Evolutionary conservation across 2,888 invertebrate genomes (phyloP).

Genomic region (Ectemnius continuus): DNA sequence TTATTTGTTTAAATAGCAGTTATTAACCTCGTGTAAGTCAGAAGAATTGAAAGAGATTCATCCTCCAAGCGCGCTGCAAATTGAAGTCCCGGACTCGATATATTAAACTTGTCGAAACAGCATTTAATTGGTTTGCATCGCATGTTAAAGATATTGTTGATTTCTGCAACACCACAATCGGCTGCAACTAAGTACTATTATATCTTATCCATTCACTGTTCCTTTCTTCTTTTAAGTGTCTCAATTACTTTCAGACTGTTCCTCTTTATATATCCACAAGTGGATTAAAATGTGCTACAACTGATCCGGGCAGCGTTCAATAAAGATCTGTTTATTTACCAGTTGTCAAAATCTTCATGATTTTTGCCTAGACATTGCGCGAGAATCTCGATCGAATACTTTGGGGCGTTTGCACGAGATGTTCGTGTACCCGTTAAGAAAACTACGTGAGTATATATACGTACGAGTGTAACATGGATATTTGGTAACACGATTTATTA

Average conservation of each 20-base stretch:
- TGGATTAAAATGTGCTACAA: too few relatives aligned
- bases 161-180: conserved; percentile 18
- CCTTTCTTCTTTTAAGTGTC: background rate
- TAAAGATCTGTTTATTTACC: too few relatives aligned
- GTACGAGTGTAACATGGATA: too few relatives aligned
- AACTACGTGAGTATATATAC: too few relatives aligned
- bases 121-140: conserved; percentile 15
- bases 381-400: conserved; percentile 9
- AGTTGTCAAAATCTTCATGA: background rate
- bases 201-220: background rate
- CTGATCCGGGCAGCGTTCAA: too few relatives aligned
- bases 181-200: background rate
- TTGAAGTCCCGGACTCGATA: conserved; percentile 11
- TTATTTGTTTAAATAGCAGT: conserved; percentile 8
- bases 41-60: conserved; percentile 2
- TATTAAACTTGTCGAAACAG: conserved; percentile 29
- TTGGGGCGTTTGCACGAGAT: background rate
- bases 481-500: too few relatives aligned
- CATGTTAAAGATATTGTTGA: conserved; percentile 22
- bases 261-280: too few relatives aligned
- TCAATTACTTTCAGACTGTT: too few relatives aligned
- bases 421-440: too few relatives aligned
- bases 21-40: conserved; percentile 3
- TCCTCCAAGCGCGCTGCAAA: conserved; percentile 24
- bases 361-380: background rate